Conservation (phyloP, 2,888 invertebrate genomes). For the Agriopis leucophaearia region DNA sequence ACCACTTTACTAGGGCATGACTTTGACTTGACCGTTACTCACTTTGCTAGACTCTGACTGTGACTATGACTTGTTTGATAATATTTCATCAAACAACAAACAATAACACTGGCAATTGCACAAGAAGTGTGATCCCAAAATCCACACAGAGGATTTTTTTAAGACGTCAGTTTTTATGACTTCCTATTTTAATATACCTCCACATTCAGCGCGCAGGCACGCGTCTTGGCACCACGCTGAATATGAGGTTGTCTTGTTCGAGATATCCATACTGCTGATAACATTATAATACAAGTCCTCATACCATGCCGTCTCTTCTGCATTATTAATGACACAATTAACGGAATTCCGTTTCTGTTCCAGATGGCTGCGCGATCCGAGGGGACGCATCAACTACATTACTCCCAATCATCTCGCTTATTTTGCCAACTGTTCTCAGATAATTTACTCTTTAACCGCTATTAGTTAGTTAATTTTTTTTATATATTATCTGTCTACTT, state of each 20-base stretch:
- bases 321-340: conserved; percentile 40
- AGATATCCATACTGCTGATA: conserved; percentile 20
- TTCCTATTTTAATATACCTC: neutral
- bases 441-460: conserved; percentile 36
- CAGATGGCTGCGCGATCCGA: conserved; percentile 43
- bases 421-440: conserved; percentile 47
- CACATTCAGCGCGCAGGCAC: neutral
- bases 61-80: too few relatives aligned
- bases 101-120: too few relatives aligned
- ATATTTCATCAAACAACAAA: too few relatives aligned
- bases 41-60: too few relatives aligned
- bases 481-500: conserved; percentile 40
- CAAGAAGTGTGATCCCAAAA: too few relatives aligned
- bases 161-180: too few relatives aligned
- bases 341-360: conserved; percentile 37
- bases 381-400: conserved; percentile 41
- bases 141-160: too few relatives aligned
- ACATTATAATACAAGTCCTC: conserved; percentile 1
- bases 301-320: conserved; percentile 19
- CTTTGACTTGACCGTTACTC: too few relatives aligned
- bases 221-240: neutral
- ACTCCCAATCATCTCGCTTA: conserved; percentile 42
- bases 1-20: too few relatives aligned
- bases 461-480: conserved; percentile 47
- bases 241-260: neutral